phyloP scores from a whole-genome alignment of 2,113 vertebrate genomes.

The Verasper variegatus region DNA sequence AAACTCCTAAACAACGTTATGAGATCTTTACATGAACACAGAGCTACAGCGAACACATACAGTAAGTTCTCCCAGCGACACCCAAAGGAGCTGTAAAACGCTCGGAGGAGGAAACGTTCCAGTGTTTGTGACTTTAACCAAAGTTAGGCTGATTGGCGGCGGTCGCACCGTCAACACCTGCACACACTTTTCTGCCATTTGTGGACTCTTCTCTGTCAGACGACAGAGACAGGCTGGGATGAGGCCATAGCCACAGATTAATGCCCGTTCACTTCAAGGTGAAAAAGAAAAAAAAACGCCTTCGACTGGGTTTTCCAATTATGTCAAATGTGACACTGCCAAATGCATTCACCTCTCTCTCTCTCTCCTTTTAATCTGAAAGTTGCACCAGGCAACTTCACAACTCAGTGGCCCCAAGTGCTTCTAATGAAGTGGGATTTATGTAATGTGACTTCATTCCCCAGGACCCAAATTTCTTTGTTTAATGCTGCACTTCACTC shows the following conservation, averaged over 20 bases:
- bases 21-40: constrained; percentile 76
- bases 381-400: constrained; percentile 20
- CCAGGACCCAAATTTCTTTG: neutral
- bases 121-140: constrained; percentile 14
- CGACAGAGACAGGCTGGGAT: constrained; percentile 8
- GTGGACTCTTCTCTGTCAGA: constrained; percentile 3
- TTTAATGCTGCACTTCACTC: constrained; percentile 23
- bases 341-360: constrained; percentile 3
- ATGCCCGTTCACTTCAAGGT: constrained; percentile 53
- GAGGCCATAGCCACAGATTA: constrained; percentile 31
- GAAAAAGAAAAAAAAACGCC: constrained; percentile 1
- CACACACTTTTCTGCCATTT: neutral
- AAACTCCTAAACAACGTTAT: constrained; percentile 70
- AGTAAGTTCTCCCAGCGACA: constrained; percentile 56
- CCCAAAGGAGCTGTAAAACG: constrained; percentile 30
- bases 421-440: constrained; percentile 19
- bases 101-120: constrained; percentile 2
- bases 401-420: neutral
- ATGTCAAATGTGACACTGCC: constrained; percentile 24
- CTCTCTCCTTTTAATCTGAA: neutral
- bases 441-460: constrained; percentile 17
- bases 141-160: too few relatives aligned
- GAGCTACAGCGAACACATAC: constrained; percentile 72
- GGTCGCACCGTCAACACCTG: neutral
- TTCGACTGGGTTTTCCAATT: constrained; percentile 21